These are phyloP conservation scores for Diogma glabrata DNA, from an alignment of 2,888 invertebrate species.

Conservation along the genomic window DNA sequence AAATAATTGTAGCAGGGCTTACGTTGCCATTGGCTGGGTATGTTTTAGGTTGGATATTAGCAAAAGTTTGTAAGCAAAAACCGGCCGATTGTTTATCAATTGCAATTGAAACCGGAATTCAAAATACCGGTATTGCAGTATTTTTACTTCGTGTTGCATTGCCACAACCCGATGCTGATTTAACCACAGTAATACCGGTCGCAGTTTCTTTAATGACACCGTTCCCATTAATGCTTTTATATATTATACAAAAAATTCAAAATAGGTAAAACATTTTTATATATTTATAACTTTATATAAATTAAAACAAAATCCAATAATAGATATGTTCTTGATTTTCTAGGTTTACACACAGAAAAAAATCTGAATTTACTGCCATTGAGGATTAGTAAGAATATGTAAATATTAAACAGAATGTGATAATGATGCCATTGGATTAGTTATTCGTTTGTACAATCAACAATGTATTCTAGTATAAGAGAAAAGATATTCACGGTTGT, in stretches of 20 bases:
- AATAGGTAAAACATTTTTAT: conserved; percentile 8
- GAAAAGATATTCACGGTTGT: too few relatives aligned
- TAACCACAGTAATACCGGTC: conserved; percentile 85
- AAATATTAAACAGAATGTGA: too few relatives aligned
- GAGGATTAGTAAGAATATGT: too few relatives aligned
- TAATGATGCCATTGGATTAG: too few relatives aligned
- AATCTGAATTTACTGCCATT: too few relatives aligned
- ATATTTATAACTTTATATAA: too few relatives aligned
- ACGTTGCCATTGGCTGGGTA: conserved; percentile 77
- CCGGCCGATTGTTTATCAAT: conserved; percentile 69
- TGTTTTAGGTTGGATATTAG: conserved; percentile 50
- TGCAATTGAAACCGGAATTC: conserved; percentile 84
- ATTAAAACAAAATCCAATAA: too few relatives aligned
- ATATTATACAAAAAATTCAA: conserved; percentile 41
- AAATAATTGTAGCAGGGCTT: conserved; percentile 67
- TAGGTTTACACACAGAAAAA: too few relatives aligned
- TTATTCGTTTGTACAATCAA: too few relatives aligned
- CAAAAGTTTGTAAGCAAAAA: conserved; percentile 49
- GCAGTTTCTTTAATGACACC: conserved; percentile 91
- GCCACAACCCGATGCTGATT: conserved; percentile 74
- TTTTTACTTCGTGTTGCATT: conserved; percentile 73
- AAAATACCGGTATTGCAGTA: conserved; percentile 88
- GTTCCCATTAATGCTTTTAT: conserved; percentile 57
- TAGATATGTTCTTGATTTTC: too few relatives aligned
- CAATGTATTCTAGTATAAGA: too few relatives aligned